Percentiles rank a stretch among this genome's conserved stretches.
Conservation (phyloP, 1,140 invertebrate genomes). For the Papilio helenus region DNA sequence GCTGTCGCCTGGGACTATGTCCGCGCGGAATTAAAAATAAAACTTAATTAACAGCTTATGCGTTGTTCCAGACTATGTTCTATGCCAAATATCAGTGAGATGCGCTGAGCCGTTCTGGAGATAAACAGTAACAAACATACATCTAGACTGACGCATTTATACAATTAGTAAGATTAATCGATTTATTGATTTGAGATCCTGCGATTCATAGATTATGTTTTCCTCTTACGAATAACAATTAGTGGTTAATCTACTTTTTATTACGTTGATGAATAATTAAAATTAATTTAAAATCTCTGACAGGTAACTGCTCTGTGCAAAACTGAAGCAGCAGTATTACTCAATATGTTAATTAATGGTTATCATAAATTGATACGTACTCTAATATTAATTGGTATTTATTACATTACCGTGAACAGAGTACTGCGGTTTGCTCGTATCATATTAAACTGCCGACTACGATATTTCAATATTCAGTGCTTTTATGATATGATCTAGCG, state of each 20-base stretch:
- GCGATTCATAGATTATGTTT: neutral
- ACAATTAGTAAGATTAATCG: too few species aligned
- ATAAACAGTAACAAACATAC: too few species aligned
- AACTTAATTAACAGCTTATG: too few species aligned
- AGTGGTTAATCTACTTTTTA: neutral
- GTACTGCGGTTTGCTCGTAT: neutral
- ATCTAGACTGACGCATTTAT: too few species aligned
- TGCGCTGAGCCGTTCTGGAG: too few species aligned
- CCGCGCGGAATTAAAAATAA: too few species aligned
- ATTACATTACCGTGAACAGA: constrained; percentile 3
- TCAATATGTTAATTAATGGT: neutral
- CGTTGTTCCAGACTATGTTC: too few species aligned
- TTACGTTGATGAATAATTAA: neutral
- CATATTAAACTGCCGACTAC: neutral
- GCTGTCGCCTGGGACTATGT: too few species aligned
- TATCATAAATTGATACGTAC: neutral
- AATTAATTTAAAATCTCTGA: neutral
- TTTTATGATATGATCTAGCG: neutral
- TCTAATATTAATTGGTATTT: constrained; percentile 1
- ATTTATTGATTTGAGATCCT: neutral
- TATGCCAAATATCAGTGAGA: too few species aligned
- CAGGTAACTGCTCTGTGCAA: neutral
- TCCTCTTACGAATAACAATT: neutral
- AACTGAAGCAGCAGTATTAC: constrained; percentile 1
- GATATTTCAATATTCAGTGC: neutral